Conservation (phyloP, 2,113 vertebrate genomes). For the Synodontis membranacea region DNA sequence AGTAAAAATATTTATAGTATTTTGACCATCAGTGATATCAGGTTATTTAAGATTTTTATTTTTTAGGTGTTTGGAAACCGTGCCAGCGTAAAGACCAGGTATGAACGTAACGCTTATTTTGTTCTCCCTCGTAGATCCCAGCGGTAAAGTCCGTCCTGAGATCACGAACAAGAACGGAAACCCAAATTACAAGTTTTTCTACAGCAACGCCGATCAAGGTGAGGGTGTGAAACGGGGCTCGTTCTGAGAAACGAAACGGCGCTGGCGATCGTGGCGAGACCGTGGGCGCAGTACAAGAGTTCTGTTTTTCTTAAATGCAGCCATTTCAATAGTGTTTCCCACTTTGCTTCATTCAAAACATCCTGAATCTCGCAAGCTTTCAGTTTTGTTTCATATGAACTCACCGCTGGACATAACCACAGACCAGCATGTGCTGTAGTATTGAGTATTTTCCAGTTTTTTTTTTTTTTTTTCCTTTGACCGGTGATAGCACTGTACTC, state of each 20-base stretch:
- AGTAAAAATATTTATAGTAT: too few relatives aligned
- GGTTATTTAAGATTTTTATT: not conserved
- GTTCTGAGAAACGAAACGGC: not conserved
- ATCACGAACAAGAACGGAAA: conserved; percentile 93
- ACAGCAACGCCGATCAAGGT: conserved; percentile 95
- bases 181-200: conserved; percentile 98
- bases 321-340: not conserved
- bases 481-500: not conserved
- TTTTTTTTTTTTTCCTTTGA: not conserved
- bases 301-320: not conserved
- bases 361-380: not conserved
- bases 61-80: not conserved
- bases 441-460: not conserved
- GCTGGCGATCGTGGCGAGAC: not conserved
- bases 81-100: not conserved
- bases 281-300: not conserved
- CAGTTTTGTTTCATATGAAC: not conserved
- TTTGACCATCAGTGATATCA: too few relatives aligned
- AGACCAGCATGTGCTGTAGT: not conserved
- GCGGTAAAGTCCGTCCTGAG: conserved; percentile 88
- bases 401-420: not conserved
- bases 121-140: conserved; percentile 79
- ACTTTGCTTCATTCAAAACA: not conserved
- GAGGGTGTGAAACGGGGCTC: conserved; percentile 30
- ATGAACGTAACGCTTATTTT: not conserved